These are phyloP conservation scores for Odontophorus gujanensis DNA, from an alignment of 2,113 vertebrate species.

Conservation along the genomic window DNA sequence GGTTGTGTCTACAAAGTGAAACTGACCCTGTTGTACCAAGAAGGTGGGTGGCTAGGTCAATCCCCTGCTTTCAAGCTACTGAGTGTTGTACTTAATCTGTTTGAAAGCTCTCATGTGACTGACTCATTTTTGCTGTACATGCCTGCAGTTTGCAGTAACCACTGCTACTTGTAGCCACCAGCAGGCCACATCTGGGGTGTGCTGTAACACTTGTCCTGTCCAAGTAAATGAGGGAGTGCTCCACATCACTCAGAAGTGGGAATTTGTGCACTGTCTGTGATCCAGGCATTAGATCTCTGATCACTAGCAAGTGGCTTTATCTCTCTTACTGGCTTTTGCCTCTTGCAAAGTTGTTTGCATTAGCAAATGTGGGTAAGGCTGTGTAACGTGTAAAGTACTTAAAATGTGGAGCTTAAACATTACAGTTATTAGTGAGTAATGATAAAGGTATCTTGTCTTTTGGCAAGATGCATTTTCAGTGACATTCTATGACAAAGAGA, in stretches of 20 bases:
- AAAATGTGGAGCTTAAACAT: not conserved
- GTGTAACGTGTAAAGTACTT: not conserved
- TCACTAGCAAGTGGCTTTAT: not conserved
- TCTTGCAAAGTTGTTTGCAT: not conserved
- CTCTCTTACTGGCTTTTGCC: not conserved
- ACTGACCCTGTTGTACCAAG: not conserved
- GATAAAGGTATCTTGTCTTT: not conserved
- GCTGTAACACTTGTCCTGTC: not conserved
- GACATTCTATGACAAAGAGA: not conserved
- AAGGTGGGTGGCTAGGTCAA: accelerated
- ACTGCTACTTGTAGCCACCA: not conserved
- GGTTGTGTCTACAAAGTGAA: not conserved
- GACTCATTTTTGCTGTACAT: not conserved
- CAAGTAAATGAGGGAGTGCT: not conserved
- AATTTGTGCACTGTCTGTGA: not conserved
- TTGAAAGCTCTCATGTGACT: not conserved
- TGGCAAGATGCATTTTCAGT: not conserved
- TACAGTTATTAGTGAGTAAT: not conserved
- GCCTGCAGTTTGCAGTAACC: not conserved
- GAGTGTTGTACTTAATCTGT: not conserved
- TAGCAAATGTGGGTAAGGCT: not conserved
- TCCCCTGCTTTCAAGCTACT: not conserved
- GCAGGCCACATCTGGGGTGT: not conserved
- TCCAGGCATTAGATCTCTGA: not conserved
- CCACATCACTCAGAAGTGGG: not conserved